phyloP scores from a whole-genome alignment of 2,113 vertebrate species.

The Aldabrachelys gigantea region DNA sequence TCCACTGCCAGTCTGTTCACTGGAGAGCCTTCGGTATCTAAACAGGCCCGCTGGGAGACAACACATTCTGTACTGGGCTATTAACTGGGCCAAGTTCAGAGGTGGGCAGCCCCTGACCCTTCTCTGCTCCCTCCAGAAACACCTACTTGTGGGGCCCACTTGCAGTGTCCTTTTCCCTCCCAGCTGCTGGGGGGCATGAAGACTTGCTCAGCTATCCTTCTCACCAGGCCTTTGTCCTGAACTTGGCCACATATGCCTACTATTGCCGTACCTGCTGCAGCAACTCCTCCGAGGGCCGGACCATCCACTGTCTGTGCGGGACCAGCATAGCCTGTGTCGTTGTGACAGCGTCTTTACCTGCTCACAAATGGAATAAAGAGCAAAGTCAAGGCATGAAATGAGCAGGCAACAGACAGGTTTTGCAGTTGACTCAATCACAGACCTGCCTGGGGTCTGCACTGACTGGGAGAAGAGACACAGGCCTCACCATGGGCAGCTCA shows the following conservation, averaged over 20 bases:
- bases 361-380: neutral
- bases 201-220: neutral
- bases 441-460: neutral
- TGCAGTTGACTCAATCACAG: neutral
- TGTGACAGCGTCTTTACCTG: constrained; percentile 17
- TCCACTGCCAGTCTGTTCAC: neutral
- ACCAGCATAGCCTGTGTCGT: neutral
- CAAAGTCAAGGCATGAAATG: neutral
- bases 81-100: neutral
- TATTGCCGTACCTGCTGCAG: constrained; percentile 5
- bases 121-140: neutral
- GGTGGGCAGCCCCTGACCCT: neutral
- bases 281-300: rapidly evolving
- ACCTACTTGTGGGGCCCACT: neutral
- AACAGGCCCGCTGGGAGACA: neutral
- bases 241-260: neutral
- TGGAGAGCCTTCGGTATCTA: neutral
- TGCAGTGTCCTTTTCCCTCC: neutral
- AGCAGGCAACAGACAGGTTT: neutral
- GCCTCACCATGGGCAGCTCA: neutral
- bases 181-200: neutral
- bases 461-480: neutral
- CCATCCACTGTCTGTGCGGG: neutral
- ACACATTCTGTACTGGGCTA: neutral
- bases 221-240: neutral